Percentiles rank a stretch among this genome's conserved stretches.
phyloP scores from a whole-genome alignment of 2,888 invertebrate species.

The Athalia rosae region DNA sequence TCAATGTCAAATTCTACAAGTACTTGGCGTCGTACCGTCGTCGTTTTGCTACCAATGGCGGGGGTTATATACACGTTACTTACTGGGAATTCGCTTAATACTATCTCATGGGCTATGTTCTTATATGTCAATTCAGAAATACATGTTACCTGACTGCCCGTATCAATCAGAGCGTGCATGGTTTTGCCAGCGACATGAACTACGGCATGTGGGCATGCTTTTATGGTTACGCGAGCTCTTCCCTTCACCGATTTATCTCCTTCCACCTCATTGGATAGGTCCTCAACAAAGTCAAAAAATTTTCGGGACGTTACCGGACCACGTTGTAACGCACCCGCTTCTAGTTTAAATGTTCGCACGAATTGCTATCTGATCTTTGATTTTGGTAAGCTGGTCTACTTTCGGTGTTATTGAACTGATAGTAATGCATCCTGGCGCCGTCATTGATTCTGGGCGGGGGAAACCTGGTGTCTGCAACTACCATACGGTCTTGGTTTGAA shows the following conservation, averaged over 20 bases:
- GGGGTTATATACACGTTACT: conserved; percentile 44
- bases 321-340: neutral
- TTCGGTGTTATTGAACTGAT: too few species aligned
- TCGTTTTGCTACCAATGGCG: conserved; percentile 44
- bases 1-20: conserved; percentile 43
- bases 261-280: conserved; percentile 33
- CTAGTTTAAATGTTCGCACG: conserved; percentile 30
- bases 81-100: conserved; percentile 48
- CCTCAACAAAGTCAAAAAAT: too few species aligned
- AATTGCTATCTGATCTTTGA: too few species aligned
- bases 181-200: neutral
- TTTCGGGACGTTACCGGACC: conserved; percentile 37
- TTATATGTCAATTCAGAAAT: conserved; percentile 34
- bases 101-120: neutral
- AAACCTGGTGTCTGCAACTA: too few species aligned
- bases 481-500: too few species aligned
- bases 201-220: too few species aligned
- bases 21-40: conserved; percentile 43
- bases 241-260: neutral
- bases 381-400: neutral
- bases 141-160: conserved; percentile 49
- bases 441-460: too few species aligned
- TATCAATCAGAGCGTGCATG: conserved; percentile 40
- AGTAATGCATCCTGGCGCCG: too few species aligned
- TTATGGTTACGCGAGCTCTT: too few species aligned